A percentile compares a stretch with the other conserved stretches of the same genome.
These are phyloP conservation scores for Bryconaethiops microstoma DNA, from an alignment of 2,797 vertebrate genomes.

Conservation along the genomic window DNA sequence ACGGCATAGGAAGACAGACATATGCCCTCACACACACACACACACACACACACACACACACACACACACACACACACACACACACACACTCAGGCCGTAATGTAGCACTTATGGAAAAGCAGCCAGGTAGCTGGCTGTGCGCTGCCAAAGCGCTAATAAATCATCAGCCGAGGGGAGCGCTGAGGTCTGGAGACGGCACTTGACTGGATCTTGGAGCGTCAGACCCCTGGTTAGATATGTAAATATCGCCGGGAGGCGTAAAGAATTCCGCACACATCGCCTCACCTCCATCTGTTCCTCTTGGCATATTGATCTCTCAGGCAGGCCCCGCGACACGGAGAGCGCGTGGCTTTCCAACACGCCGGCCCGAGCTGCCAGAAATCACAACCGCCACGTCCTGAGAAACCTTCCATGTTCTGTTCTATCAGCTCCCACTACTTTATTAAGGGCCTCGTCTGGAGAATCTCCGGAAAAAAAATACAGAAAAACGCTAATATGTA, in stretches of 20 bases:
- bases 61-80: not conserved
- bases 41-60: no score
- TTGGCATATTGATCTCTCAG: slow-evolving; percentile 56
- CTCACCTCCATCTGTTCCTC: slow-evolving; percentile 56
- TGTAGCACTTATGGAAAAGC: slow-evolving; percentile 15
- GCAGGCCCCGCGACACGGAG: slow-evolving; percentile 21
- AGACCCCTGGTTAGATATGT: slow-evolving; percentile 55
- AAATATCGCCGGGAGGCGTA: slow-evolving; percentile 47
- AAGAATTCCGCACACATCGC: slow-evolving; percentile 53
- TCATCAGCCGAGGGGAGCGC: slow-evolving; percentile 38
- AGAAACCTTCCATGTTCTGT: slow-evolving; percentile 31
- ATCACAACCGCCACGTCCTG: slow-evolving; percentile 19
- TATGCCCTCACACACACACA: not conserved
- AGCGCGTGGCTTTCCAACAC: slow-evolving; percentile 27
- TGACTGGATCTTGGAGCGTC: slow-evolving; percentile 46
- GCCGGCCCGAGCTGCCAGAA: slow-evolving; percentile 36
- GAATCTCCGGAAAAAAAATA: not conserved
- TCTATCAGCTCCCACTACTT: slow-evolving; percentile 30
- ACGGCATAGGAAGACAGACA: no score
- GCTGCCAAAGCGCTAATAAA: slow-evolving; percentile 46
- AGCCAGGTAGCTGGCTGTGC: slow-evolving; percentile 43
- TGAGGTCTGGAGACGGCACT: slow-evolving; percentile 45
- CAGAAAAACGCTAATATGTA: not conserved
- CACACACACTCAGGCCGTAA: slow-evolving; percentile 18
- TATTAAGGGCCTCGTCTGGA: not conserved